Percentiles rank a stretch among this genome's conserved stretches.
Conservation (phyloP, 2,888 invertebrate species). For the Cryptocephalus primarius region DNA sequence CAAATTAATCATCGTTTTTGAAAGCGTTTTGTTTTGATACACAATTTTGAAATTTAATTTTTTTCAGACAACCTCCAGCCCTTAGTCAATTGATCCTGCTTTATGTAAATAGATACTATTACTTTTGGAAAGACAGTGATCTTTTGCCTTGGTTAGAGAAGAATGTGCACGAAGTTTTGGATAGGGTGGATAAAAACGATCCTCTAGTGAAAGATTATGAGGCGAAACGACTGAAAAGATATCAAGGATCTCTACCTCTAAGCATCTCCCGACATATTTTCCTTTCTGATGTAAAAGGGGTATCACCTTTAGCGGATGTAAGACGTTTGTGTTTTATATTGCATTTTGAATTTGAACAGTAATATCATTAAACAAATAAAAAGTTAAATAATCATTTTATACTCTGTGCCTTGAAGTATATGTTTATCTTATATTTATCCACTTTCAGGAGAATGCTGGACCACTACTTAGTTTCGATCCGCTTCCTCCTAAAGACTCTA, state of each 20-base stretch:
- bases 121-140: conserved; percentile 69
- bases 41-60: no score
- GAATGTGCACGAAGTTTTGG: conserved; percentile 54
- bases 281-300: conserved; percentile 59
- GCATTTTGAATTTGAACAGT: neutral
- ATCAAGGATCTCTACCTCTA: conserved; percentile 47
- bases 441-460: conserved; percentile 34
- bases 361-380: neutral
- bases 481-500: conserved; percentile 63
- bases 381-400: no score
- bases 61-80: conserved; percentile 49
- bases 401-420: neutral
- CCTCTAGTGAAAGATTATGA: conserved; percentile 48
- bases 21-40: no score
- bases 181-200: conserved; percentile 52
- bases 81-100: conserved; percentile 59
- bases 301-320: conserved; percentile 43
- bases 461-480: conserved; percentile 69
- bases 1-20: no score
- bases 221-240: conserved; percentile 49
- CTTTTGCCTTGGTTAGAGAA: conserved; percentile 66
- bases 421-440: neutral
- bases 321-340: conserved; percentile 1
- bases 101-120: conserved; percentile 61
- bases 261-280: conserved; percentile 60